phyloP scores from a whole-genome alignment of 2,113 vertebrate genomes.

The Zosterops borbonicus region DNA sequence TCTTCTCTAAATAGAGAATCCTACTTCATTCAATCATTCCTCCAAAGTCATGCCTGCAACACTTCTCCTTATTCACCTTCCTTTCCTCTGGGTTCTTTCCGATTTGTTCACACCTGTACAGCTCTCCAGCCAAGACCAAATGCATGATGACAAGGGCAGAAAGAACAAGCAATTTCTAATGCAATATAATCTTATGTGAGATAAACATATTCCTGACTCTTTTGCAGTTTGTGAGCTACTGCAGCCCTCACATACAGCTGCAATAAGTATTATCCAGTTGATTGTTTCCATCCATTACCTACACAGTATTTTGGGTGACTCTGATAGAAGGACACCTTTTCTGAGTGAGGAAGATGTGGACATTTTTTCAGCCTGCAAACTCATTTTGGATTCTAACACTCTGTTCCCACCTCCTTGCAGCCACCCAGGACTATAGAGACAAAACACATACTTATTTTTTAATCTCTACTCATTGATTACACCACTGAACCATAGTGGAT shows the following conservation, averaged over 20 bases:
- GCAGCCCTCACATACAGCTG: too few relatives aligned
- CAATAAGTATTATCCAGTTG: not conserved
- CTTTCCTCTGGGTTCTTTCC: not conserved
- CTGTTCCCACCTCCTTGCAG: not conserved
- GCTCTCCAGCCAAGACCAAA: not conserved
- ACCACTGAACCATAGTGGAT: not conserved
- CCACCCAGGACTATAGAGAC: not conserved
- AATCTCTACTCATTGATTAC: not conserved
- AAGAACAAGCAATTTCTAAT: not conserved
- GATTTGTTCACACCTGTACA: not conserved
- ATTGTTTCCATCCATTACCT: not conserved
- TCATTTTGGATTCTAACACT: not conserved
- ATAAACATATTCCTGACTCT: not conserved
- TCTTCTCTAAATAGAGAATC: not conserved
- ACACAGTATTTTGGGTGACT: not conserved
- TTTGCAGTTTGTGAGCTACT: not conserved
- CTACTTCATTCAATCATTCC: not conserved
- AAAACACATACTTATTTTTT: not conserved
- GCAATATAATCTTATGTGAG: not conserved
- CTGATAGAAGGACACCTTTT: not conserved
- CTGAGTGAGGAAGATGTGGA: not conserved
- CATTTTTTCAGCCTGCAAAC: not conserved
- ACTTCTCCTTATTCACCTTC: not conserved
- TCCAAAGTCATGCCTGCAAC: not conserved
- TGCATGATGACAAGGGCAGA: not conserved